phyloP scores from a whole-genome alignment of 2,113 vertebrate species.

The Toxotes chatareus region DNA sequence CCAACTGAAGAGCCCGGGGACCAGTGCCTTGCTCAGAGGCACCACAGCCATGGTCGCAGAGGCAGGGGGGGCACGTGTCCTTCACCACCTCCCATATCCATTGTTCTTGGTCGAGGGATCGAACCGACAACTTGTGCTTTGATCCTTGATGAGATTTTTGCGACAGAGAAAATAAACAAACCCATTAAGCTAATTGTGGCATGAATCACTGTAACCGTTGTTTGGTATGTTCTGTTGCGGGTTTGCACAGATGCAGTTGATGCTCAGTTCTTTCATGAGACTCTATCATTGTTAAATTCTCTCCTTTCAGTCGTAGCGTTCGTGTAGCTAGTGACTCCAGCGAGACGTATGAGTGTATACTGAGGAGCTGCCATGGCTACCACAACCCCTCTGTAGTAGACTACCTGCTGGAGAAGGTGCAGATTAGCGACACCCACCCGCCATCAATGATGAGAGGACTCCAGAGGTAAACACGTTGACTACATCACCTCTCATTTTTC shows the following conservation, averaged over 20 bases:
- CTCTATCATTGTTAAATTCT: background rate
- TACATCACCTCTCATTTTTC: background rate
- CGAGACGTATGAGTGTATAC: slow-evolving; percentile 90
- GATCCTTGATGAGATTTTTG: too few species aligned
- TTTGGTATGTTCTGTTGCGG: too few species aligned
- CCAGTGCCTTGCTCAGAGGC: too few species aligned
- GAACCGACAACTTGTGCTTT: too few species aligned
- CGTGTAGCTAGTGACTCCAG: slow-evolving; percentile 84
- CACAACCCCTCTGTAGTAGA: slow-evolving; percentile 96
- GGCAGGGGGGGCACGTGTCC: too few species aligned
- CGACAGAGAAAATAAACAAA: too few species aligned
- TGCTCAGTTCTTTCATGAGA: background rate
- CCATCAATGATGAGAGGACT: slow-evolving; percentile 96
- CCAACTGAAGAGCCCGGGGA: too few species aligned
- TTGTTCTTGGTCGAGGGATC: too few species aligned
- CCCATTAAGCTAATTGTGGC: too few species aligned
- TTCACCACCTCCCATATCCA: too few species aligned
- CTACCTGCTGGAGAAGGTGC: slow-evolving; percentile 91
- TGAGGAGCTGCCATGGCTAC: slow-evolving; percentile 90
- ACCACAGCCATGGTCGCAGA: too few species aligned
- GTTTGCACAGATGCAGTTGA: background rate
- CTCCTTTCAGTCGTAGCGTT: slow-evolving; percentile 84
- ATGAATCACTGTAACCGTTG: too few species aligned
- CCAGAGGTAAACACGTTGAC: slow-evolving; percentile 87
- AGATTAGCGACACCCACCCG: slow-evolving; percentile 91